These are phyloP conservation scores for Pardalotus punctatus DNA, from an alignment of 2,113 vertebrate genomes.

Conservation along the genomic window DNA sequence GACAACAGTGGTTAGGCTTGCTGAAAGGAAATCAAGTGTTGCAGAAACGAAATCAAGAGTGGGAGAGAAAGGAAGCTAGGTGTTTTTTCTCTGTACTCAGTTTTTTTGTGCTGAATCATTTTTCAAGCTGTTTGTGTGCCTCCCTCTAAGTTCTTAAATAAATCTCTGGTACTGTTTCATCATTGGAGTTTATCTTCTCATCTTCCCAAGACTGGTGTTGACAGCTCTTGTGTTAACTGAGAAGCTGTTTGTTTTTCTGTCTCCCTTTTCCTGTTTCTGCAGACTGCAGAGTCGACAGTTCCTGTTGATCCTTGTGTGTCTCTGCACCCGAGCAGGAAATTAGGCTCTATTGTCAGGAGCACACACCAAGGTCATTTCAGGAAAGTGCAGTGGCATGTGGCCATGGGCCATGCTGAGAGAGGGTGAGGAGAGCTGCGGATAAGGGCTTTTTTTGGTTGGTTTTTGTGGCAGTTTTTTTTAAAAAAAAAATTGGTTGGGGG, in stretches of 20 bases:
- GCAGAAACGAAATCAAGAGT: neutral
- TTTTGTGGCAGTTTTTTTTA: neutral
- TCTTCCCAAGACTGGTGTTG: neutral
- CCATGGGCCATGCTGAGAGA: rapidly evolving
- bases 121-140: neutral
- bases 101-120: conserved; percentile 19
- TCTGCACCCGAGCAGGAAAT: neutral
- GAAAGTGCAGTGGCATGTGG: neutral
- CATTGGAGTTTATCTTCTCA: neutral
- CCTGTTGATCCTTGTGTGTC: neutral
- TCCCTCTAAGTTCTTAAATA: neutral
- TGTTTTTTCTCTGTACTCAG: neutral
- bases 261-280: neutral
- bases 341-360: neutral
- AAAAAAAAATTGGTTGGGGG: neutral
- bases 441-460: neutral
- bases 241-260: neutral
- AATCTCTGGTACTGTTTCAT: neutral
- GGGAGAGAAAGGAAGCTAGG: neutral
- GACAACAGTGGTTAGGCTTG: neutral
- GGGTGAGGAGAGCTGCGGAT: neutral
- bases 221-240: neutral
- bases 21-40: neutral
- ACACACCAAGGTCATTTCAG: neutral
- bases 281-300: neutral